These are phyloP conservation scores for Theonella swinhoei DNA, from an alignment of 37 sponge, comb jelly and placozoan species.

Conservation along the genomic window DNA sequence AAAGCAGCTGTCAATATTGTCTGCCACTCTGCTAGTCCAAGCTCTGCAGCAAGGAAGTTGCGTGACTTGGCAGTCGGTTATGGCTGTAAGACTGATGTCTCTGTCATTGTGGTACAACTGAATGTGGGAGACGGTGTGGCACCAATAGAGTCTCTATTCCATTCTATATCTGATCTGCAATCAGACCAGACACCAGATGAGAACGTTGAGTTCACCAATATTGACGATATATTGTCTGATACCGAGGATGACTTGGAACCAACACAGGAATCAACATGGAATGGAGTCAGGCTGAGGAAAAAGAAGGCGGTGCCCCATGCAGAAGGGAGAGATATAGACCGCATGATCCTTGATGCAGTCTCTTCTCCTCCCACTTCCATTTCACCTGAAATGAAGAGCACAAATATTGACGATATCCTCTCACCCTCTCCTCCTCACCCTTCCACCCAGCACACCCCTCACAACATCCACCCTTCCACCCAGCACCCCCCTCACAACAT, in stretches of 20 bases:
- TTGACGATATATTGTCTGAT: constrained; percentile 52
- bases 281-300: not conserved
- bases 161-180: not conserved
- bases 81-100: constrained; percentile 65
- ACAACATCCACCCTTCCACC: too few species aligned
- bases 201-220: constrained; percentile 51
- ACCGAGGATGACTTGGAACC: constrained; percentile 24
- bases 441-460: not conserved
- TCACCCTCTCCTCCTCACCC: not conserved
- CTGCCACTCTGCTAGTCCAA: constrained; percentile 14
- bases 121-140: not conserved
- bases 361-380: not conserved
- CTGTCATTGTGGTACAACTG: constrained; percentile 71
- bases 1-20: constrained; percentile 43
- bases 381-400: constrained; percentile 6
- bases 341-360: constrained; percentile 32
- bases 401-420: constrained; percentile 34
- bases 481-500: not conserved
- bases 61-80: constrained; percentile 77
- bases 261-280: not conserved
- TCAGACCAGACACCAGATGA: not conserved
- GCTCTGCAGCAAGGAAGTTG: constrained; percentile 63
- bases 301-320: not conserved
- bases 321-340: not conserved
- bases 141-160: not conserved